A percentile compares a stretch with the other conserved stretches of the same genome.
Conservation (phyloP, 2,797 vertebrate genomes). For the Anabas testudineus region DNA sequence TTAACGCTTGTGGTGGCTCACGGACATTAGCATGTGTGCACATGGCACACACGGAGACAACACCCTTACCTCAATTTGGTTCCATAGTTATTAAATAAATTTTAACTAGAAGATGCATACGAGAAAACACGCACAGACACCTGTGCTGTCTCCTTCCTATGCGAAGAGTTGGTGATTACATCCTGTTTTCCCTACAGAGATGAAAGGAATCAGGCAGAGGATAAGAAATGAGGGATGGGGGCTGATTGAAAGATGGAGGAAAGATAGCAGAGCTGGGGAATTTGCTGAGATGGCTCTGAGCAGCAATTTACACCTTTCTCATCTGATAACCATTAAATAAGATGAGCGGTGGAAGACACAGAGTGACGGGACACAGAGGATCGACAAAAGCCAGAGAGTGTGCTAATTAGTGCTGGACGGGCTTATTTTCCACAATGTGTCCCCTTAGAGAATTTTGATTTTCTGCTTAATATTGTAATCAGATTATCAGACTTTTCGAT, state of each 20-base stretch:
- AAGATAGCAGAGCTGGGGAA: slow-evolving; percentile 52
- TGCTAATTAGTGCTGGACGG: slow-evolving; percentile 66
- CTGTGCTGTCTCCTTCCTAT: slow-evolving; percentile 27
- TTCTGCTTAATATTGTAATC: slow-evolving; percentile 25
- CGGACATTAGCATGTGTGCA: slow-evolving; percentile 42
- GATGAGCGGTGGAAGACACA: slow-evolving; percentile 50
- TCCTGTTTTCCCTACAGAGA: slow-evolving; percentile 44
- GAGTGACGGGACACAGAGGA: slow-evolving; percentile 44
- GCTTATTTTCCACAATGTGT: slow-evolving; percentile 40
- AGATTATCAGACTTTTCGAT: slow-evolving; percentile 27
- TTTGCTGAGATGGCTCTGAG: slow-evolving; percentile 67
- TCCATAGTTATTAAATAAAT: slow-evolving; percentile 47
- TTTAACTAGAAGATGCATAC: slow-evolving; percentile 35
- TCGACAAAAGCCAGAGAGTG: slow-evolving; percentile 47
- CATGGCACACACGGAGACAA: slow-evolving; percentile 10
- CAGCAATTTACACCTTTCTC: slow-evolving; percentile 77
- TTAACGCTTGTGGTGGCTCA: slow-evolving; percentile 53
- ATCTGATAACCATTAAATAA: slow-evolving; percentile 71
- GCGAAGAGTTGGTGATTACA: slow-evolving; percentile 42
- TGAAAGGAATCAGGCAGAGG: slow-evolving; percentile 46
- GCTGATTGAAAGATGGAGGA: slow-evolving; percentile 57
- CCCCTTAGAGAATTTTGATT: slow-evolving; percentile 32
- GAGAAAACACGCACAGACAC: slow-evolving; percentile 26
- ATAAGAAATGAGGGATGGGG: slow-evolving; percentile 33
- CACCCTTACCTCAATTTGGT: slow-evolving; percentile 31